These are phyloP conservation scores for Blera fallax DNA, from an alignment of 2,888 invertebrate genomes.

Conservation along the genomic window DNA sequence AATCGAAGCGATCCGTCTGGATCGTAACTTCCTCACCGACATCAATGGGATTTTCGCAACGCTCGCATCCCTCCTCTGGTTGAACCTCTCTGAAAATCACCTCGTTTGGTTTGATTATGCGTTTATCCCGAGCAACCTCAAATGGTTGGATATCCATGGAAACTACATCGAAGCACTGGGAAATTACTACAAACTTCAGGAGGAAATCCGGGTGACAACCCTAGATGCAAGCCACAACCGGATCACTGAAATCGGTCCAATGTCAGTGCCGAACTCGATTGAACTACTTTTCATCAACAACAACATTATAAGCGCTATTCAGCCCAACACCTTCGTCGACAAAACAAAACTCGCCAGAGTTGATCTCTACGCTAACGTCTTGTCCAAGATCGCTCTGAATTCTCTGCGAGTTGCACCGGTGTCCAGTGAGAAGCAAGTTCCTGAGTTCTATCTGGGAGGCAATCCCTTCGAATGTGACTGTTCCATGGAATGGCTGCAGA, in stretches of 20 bases:
- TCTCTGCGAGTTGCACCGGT: constrained; percentile 90
- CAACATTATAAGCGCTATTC: constrained; percentile 91
- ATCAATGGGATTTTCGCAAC: constrained; percentile 95
- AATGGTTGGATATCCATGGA: constrained; percentile 95
- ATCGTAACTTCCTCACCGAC: constrained; percentile 93
- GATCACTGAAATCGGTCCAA: constrained; percentile 90
- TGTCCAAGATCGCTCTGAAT: constrained; percentile 91
- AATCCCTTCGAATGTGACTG: constrained; percentile 98
- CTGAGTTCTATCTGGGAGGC: constrained; percentile 94
- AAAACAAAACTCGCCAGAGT: constrained; percentile 92
- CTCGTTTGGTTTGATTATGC: constrained; percentile 96
- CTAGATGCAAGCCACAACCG: constrained; percentile 95
- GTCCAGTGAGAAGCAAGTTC: constrained; percentile 86
- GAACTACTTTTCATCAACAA: constrained; percentile 94
- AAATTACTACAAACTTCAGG: constrained; percentile 93
- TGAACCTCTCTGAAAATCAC: constrained; percentile 95
- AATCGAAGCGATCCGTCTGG: constrained; percentile 92
- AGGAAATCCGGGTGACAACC: constrained; percentile 90
- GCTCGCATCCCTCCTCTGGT: constrained; percentile 91
- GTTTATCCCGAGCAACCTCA: constrained; percentile 93
- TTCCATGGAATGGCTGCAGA: constrained; percentile 96
- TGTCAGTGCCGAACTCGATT: constrained; percentile 93
- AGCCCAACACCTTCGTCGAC: constrained; percentile 92
- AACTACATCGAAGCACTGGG: constrained; percentile 94
- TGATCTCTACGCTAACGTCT: constrained; percentile 94